Evolutionary conservation across 2,797 vertebrate genomes (phyloP).

Genomic region (Nyctibius grandis): DNA sequence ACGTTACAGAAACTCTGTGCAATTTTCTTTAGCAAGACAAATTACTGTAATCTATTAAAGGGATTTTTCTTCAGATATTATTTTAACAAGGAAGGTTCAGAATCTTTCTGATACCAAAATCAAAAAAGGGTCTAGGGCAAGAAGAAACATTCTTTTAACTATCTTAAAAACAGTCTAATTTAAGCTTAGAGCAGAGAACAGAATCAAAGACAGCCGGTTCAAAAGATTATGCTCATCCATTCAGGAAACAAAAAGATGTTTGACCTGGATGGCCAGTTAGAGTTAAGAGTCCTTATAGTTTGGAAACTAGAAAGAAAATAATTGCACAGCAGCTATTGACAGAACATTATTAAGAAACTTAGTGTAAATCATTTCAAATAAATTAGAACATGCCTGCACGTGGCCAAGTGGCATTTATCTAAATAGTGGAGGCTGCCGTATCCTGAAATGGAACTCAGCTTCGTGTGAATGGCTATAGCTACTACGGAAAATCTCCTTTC

Average conservation of each 20-base stretch:
- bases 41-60: neutral
- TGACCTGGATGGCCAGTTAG: neutral
- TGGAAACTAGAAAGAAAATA: neutral
- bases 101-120: neutral
- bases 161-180: neutral
- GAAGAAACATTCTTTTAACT: neutral
- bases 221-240: neutral
- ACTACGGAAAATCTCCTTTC: neutral
- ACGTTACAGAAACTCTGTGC: neutral
- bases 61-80: neutral
- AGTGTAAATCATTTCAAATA: neutral
- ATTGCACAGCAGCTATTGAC: neutral
- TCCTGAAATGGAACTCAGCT: neutral
- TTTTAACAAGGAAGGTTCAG: neutral
- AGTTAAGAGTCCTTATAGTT: neutral
- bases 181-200: neutral
- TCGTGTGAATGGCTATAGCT: neutral
- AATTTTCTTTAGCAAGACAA: neutral
- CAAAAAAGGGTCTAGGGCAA: neutral
- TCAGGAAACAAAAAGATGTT: neutral
- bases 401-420: neutral
- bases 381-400: neutral
- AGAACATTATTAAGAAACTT: neutral
- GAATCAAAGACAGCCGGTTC: neutral
- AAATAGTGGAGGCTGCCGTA: neutral